Evolutionary conservation across 1,140 invertebrate species (phyloP), one percentile per base, ranked within the genome.

Genomic region (Bilobella aurantiaca): DNA sequence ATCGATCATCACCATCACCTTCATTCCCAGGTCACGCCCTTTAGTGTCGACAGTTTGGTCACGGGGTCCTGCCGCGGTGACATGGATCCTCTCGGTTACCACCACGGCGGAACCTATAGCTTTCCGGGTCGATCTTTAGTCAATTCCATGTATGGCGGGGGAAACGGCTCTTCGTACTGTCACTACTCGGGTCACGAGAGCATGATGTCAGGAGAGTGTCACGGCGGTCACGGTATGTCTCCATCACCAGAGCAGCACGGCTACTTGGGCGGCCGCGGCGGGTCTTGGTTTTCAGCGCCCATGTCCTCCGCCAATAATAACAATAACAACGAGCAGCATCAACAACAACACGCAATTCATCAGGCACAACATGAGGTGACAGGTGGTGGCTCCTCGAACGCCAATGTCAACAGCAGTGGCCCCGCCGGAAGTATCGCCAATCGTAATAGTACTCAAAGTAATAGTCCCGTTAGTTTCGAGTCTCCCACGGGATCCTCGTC

Each of bases 1-100:
- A 66, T 69, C 56, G 58, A 69, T n/a, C 64, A 67, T 42, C 65
- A 69, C 30, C 70, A 8, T 27, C 32, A 62, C 32, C 23, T 25
- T 27, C 59, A 37, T 18, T 28, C 32, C 32, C 25, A 69, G 27
- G 63, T 70, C 21, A 64, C 59, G 28, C 71, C 71, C 1, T 72
- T 72, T 47, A 72, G 67, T 65, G 70, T 72, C 25, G 70, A 72
- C 46, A 69, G 67, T 65, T 67, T 72, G 57, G 70, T 72, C 5
- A 72, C 70, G 8, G 49, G 49, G 37, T 42, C 37, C 37, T 42
- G 37, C 37, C 8, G 37, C 8, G 37, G 37, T n/a, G 37, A 42
- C n/a, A n/a, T n/a, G 37, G 37, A 42, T 8, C 8, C 37, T n/a
- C 37, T 42, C 37, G 25, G 23, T 53, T 53, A 53, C 49, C 12